Conservation (phyloP, 92 coral and sea anemone species). For the Actinostola sp. region DNA sequence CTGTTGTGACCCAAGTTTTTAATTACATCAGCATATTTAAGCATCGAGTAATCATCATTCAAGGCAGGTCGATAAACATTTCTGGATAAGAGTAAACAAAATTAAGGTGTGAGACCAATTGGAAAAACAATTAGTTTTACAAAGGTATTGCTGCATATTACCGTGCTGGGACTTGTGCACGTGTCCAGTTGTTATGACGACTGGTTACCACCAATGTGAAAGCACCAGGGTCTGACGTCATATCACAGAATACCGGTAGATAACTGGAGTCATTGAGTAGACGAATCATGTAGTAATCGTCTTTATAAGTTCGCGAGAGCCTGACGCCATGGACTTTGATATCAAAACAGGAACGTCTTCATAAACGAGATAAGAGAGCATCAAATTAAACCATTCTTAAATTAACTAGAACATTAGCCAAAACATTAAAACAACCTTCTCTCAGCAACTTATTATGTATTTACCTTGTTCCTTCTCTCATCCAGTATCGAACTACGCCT, state of each 20-base stretch:
- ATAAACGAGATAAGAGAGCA: not conserved
- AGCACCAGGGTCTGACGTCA: constrained; percentile 58
- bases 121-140: not conserved
- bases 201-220: constrained; percentile 54
- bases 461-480: constrained; percentile 73
- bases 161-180: constrained; percentile 53
- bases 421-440: not conserved
- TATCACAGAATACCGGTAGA: constrained; percentile 58
- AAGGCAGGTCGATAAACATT: constrained; percentile 38
- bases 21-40: constrained; percentile 50
- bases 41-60: constrained; percentile 52
- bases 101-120: not conserved
- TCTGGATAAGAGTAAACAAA: not conserved
- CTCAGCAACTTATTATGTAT: no score
- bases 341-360: constrained; percentile 56
- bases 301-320: constrained; percentile 20
- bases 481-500: constrained; percentile 64
- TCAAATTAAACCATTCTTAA: not conserved
- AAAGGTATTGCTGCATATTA: not conserved
- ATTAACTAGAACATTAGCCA: no score
- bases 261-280: constrained; percentile 28
- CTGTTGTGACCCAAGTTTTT: constrained; percentile 26
- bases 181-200: constrained; percentile 54
- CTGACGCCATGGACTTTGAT: constrained; percentile 41
- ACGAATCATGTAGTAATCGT: constrained; percentile 34